Evolutionary conservation across 2,888 invertebrate genomes (phyloP).

Genomic region (Calliphora vomitoria): DNA sequence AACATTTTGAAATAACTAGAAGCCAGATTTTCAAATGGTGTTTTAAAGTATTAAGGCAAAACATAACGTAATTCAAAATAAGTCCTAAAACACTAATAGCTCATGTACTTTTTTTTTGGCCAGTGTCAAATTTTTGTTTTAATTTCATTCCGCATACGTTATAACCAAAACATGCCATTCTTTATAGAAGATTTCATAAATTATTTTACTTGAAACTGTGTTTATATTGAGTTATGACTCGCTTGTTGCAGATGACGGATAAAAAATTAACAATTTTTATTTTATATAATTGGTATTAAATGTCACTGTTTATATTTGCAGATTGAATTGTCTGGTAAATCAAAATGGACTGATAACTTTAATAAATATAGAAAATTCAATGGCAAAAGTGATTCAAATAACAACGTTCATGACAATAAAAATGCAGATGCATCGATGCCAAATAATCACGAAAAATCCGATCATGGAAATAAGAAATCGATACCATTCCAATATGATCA

Average conservation of each 20-base stretch:
- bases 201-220: too few species aligned
- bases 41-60: too few species aligned
- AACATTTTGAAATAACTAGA: too few species aligned
- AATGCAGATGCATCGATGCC: neutral
- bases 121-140: too few species aligned
- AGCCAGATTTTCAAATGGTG: too few species aligned
- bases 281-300: neutral
- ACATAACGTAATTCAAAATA: too few species aligned
- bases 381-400: conserved; percentile 63
- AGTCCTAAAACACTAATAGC: too few species aligned
- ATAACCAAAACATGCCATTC: too few species aligned
- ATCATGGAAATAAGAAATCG: conserved; percentile 71
- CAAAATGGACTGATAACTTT: conserved; percentile 50
- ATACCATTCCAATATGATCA: conserved; percentile 77
- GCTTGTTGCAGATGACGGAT: neutral
- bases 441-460: conserved; percentile 34
- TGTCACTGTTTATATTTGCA: conserved; percentile 32
- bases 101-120: too few species aligned
- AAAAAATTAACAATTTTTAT: too few species aligned
- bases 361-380: conserved; percentile 56
- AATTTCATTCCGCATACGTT: too few species aligned
- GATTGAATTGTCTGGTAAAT: conserved; percentile 54
- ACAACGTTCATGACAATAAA: conserved; percentile 42
- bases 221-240: neutral
- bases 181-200: too few species aligned